phyloP scores from a whole-genome alignment of 2,113 vertebrate species.

The Misgurnus anguillicaudatus region DNA sequence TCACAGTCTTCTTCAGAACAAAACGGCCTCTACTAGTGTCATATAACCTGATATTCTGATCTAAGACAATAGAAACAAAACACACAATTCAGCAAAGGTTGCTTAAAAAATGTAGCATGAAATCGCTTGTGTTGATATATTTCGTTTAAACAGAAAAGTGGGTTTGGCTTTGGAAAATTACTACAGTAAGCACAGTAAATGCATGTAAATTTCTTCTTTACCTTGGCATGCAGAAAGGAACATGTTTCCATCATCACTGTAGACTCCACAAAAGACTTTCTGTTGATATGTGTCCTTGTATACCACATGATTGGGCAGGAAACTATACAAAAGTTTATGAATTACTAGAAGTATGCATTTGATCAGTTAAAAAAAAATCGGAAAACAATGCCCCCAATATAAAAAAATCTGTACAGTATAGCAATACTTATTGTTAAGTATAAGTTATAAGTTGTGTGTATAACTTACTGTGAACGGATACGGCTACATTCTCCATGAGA shows the following conservation, averaged over 20 bases:
- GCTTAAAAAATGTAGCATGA: background rate
- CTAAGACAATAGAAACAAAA: constrained; percentile 63
- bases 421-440: too few species aligned
- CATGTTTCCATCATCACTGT: constrained; percentile 84
- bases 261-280: constrained; percentile 92
- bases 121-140: too few species aligned
- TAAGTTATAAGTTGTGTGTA: background rate
- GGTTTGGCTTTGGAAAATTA: constrained; percentile 36
- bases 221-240: constrained; percentile 93
- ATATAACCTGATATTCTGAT: constrained; percentile 89
- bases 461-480: constrained; percentile 86
- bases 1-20: constrained; percentile 79
- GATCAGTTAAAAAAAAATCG: background rate
- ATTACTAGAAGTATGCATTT: background rate
- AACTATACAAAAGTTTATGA: constrained; percentile 67
- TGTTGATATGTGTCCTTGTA: constrained; percentile 85
- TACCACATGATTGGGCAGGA: constrained; percentile 85
- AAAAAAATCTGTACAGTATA: too few species aligned
- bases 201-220: constrained; percentile 58
- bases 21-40: constrained; percentile 83
- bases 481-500: constrained; percentile 88
- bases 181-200: background rate
- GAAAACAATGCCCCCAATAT: too few species aligned
- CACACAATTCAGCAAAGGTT: background rate
- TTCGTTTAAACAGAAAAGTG: too few species aligned